Base-by-base conservation (phyloP, 1,140 invertebrate species). In the Dinoponera quadriceps region DNA sequence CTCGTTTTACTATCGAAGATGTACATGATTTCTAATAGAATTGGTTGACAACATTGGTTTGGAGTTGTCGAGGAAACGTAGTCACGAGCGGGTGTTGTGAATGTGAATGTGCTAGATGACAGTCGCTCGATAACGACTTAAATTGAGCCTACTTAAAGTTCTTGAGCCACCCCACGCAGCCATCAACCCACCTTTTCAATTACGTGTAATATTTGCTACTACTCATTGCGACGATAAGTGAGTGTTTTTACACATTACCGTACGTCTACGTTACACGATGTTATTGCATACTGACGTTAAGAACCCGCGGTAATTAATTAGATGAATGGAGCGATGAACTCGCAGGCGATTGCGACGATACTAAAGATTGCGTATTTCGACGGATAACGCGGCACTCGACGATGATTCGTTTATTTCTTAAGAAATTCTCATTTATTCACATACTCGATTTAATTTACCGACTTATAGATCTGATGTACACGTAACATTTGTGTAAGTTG, bases 201-300 rank as follows among this genome's bases (percentile, higher is more conserved):
- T 73, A 27, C n/a, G n/a, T 33, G 27, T 29, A 22, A n/a, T 33
- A 66, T 54, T n/a, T 20, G 55, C 62, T 44, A 44, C 38, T 44
- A 11, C 9, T 66, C 25, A 66, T 38, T 18, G 16, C 18, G 54
- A 54, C 66, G 66, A 68, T 16, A 54, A 66, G 51, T 18, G 27
- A 68, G 20, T 5, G 48, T 77, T 77, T 68, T 77, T 11, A 54
- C 66, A 54, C 66, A 77, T 68, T 77, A 77, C 29, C 63, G 20
- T 49, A 49, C 44, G 14, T 75, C 48, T 29, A 11, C 54, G n/a
- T n/a, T n/a, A n/a, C 68, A 54, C 22, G 4, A 77, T 66, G 27
- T 77, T 77, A 51, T 65, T 33, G 55, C 14, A 38, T 62, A 48
- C 48, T 54, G 20, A 77, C 44, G 27, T 66, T 77, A 14, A 62